A percentile compares a stretch with the other conserved stretches of the same genome.
These are phyloP conservation scores for Lamellibrachia satsuma DNA, from an alignment of 2,888 invertebrate species.

Conservation along the genomic window DNA sequence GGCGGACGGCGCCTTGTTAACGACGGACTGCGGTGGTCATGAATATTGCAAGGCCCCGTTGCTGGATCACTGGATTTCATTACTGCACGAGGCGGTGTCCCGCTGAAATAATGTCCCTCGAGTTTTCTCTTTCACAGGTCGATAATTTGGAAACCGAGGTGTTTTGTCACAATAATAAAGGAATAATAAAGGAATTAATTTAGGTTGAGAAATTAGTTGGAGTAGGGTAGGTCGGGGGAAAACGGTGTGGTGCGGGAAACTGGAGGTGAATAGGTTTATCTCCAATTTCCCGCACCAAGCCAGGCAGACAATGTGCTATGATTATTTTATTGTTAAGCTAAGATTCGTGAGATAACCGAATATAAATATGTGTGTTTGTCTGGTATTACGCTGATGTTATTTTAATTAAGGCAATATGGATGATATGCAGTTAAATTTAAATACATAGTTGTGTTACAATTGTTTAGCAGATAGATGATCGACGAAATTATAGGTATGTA, in stretches of 20 bases:
- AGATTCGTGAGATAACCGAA: too few relatives aligned
- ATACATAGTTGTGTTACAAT: too few relatives aligned
- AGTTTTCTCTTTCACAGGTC: not conserved
- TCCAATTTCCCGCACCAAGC: too few relatives aligned
- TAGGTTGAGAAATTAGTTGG: not conserved
- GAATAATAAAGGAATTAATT: not conserved
- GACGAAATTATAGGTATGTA: too few relatives aligned
- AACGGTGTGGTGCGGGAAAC: not conserved
- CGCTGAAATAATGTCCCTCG: not conserved
- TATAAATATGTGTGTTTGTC: too few relatives aligned
- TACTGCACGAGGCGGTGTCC: not conserved
- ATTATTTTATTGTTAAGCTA: too few relatives aligned
- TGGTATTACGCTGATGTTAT: too few relatives aligned
- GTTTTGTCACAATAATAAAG: not conserved
- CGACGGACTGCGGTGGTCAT: not conserved
- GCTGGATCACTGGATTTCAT: constrained; percentile 11
- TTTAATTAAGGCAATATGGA: too few relatives aligned
- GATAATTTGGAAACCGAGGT: not conserved
- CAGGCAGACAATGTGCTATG: too few relatives aligned
- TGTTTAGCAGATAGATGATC: too few relatives aligned
- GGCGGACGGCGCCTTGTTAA: not conserved
- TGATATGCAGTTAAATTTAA: too few relatives aligned
- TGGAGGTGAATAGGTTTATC: not conserved
- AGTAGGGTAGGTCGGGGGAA: not conserved
- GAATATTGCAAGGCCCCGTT: not conserved